Percentiles rank a stretch among this genome's conserved stretches.
These are phyloP conservation scores for Symphodus melops DNA, from an alignment of 2,113 vertebrate species.

Conservation along the genomic window DNA sequence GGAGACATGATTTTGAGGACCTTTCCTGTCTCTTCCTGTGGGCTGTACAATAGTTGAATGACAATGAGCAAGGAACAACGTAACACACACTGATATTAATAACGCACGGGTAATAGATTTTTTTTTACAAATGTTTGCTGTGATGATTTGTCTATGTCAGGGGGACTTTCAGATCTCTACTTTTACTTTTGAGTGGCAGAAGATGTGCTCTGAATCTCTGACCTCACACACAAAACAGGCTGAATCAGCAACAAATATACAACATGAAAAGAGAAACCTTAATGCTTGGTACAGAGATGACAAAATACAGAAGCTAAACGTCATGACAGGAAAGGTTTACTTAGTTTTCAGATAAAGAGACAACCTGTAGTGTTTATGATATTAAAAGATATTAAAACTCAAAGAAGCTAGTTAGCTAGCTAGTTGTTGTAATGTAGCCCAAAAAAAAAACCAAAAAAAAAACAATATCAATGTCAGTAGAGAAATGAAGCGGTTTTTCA, in stretches of 20 bases:
- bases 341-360: too few species aligned
- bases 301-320: background rate
- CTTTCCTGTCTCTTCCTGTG: conserved; percentile 20
- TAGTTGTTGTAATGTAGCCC: too few species aligned
- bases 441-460: background rate
- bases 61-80: conserved; percentile 24
- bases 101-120: conserved; percentile 30
- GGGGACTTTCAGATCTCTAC: conserved; percentile 29
- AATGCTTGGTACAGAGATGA: background rate
- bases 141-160: conserved; percentile 32
- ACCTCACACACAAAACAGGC: background rate
- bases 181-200: conserved; percentile 17
- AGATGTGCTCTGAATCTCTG: background rate
- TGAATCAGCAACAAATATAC: background rate
- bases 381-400: background rate
- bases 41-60: conserved; percentile 28
- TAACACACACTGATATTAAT: conserved; percentile 19
- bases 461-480: background rate
- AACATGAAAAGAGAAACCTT: background rate
- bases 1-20: conserved; percentile 18
- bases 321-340: background rate
- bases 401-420: background rate
- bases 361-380: too few species aligned
- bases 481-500: background rate
- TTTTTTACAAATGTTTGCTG: conserved; percentile 39